Base-by-base conservation (phyloP, 2,797 vertebrate species). In the Aeoliscus strigatus region DNA sequence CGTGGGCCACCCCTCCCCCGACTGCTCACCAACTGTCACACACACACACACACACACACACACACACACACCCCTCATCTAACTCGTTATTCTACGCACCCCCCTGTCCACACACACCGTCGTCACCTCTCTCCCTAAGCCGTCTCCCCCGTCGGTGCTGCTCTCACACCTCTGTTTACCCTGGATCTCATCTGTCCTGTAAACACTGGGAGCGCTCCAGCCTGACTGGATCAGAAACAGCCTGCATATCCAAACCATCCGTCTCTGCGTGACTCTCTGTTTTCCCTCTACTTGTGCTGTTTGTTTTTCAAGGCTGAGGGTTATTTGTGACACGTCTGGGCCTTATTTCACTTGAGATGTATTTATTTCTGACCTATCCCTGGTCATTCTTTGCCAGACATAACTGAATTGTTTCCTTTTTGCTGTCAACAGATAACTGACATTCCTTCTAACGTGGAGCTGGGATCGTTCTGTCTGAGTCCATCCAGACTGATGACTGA, bases 341-440 rank as follows among this genome's bases (percentile, higher is more conserved):
- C n/a, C n/a, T n/a, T n/a, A n/a, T n/a, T n/a, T n/a, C n/a, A n/a
- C n/a, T n/a, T 44, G 15, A 61, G 26, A 47, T 12, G 13, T n/a
- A 24, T 35, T 58, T 13, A 69, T 64, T 39, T 47, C 48, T 51
- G 11, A 46, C 43, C 24, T 45, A 45, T 52, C 39, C 34, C 40
- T 56, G 54, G 49, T 59, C 16, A 38, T 13, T 64, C 44, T 27
- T 44, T 51, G 51, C 64, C 73, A 72, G 66, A 52, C 42, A 55
- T 62, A 60, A n/a, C n/a, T n/a, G n/a, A n/a, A n/a, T 52, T 39
- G 70, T 73, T 72, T 32, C 5, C 8, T 15, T 68, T 72, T 67
- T 55, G 28, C 62, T 61, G 60, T 68, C 63, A 60, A 49, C 58
- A 57, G 62, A 86, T 80, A 75, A 73, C 69, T 80, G 42, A 66